Evolutionary conservation across 2,113 vertebrate genomes (phyloP).

Genomic region (Lethenteron camtschaticum): DNA sequence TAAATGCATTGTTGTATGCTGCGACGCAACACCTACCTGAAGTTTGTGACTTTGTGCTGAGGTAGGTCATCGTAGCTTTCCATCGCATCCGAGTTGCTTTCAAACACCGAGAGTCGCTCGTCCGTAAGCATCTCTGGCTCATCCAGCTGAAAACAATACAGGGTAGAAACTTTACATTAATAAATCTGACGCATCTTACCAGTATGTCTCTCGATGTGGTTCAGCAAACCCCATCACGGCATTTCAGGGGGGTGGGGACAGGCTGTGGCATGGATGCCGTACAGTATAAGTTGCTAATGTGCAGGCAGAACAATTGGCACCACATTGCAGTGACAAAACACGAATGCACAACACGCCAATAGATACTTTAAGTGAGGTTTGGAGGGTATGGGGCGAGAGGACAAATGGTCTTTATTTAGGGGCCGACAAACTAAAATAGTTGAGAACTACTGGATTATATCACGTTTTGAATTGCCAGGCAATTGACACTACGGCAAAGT

Average conservation of each 20-base stretch:
- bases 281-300: background rate
- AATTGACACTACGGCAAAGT: no score
- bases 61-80: constrained; percentile 82
- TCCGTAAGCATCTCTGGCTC: constrained; percentile 79
- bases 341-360: no score
- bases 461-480: no score
- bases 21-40: constrained; percentile 33
- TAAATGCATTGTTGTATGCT: background rate
- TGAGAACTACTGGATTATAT: no score
- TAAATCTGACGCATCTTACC: background rate
- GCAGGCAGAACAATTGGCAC: background rate
- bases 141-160: constrained; percentile 33
- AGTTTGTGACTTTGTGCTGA: constrained; percentile 73
- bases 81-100: constrained; percentile 64
- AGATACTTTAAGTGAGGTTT: no score
- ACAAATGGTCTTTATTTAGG: no score
- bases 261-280: background rate
- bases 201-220: background rate
- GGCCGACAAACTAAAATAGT: no score
- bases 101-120: constrained; percentile 66
- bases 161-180: fast-evolving
- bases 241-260: background rate
- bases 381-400: no score
- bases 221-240: background rate
- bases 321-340: no score